phyloP scores from a whole-genome alignment of 2,888 invertebrate genomes.

The Patella depressa region DNA sequence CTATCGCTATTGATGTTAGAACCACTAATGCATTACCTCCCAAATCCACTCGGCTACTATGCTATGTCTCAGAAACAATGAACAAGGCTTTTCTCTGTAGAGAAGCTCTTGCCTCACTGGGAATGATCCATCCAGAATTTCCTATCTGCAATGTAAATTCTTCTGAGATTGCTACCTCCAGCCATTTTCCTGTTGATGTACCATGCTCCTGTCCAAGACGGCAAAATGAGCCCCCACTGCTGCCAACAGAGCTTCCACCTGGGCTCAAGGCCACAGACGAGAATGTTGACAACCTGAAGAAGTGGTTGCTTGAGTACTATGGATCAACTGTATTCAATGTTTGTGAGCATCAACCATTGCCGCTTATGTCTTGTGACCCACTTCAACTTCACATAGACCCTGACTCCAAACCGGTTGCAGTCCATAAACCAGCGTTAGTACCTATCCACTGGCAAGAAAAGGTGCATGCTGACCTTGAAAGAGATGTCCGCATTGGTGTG shows the following conservation, averaged over 20 bases:
- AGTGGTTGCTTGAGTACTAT: conserved; percentile 32
- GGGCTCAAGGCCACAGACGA: conserved; percentile 28
- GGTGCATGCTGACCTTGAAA: conserved; percentile 30
- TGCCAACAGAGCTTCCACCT: conserved; percentile 24
- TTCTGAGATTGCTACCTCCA: too few relatives aligned
- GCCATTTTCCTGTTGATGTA: background rate
- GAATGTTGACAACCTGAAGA: conserved; percentile 27
- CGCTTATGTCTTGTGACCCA: conserved; percentile 37
- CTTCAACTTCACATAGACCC: conserved; percentile 36
- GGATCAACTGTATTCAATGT: conserved; percentile 27
- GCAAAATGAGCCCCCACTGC: conserved; percentile 19
- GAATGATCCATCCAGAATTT: conserved; percentile 22
- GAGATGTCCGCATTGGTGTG: conserved; percentile 32
- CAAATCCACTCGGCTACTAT: conserved; percentile 23
- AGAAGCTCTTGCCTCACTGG: conserved; percentile 25
- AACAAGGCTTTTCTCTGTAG: conserved; percentile 29
- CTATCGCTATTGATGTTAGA: conserved; percentile 17
- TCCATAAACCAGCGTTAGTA: conserved; percentile 32
- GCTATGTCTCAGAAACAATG: conserved; percentile 26
- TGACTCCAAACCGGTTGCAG: conserved; percentile 30
- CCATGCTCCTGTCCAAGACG: conserved; percentile 30
- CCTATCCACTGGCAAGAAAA: conserved; percentile 34
- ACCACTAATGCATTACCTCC: conserved; percentile 5
- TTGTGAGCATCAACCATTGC: conserved; percentile 35
- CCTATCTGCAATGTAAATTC: background rate